A percentile compares a stretch with the other conserved stretches of the same genome.
phyloP scores from a whole-genome alignment of 1,140 invertebrate genomes.

The Cyrtorhinus lividipennis region DNA sequence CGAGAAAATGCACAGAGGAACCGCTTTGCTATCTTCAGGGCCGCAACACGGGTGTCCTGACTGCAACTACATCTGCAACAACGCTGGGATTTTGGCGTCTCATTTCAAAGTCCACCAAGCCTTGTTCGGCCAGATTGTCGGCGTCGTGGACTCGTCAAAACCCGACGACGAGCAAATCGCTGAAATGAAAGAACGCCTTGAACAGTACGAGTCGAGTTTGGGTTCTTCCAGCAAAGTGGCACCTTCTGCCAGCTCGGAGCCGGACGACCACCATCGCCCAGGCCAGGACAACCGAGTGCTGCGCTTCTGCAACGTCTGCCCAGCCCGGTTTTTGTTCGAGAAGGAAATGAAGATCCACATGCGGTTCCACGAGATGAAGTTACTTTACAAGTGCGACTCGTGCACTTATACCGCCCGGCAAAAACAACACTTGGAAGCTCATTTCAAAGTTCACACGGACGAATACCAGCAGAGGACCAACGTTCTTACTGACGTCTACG shows the following conservation, averaged over 20 bases:
- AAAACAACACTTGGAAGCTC: slow-evolving; percentile 49
- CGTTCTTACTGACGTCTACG: slow-evolving; percentile 48
- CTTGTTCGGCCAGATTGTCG: slow-evolving; percentile 49
- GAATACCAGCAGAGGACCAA: slow-evolving; percentile 69
- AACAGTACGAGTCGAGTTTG: background rate
- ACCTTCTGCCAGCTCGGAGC: background rate
- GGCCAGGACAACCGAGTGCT: slow-evolving; percentile 23
- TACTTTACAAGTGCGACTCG: slow-evolving; percentile 50
- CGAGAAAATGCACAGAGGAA: slow-evolving; percentile 62
- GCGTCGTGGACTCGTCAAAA: slow-evolving; percentile 43
- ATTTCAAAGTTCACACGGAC: slow-evolving; percentile 59
- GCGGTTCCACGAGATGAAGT: slow-evolving; percentile 46
- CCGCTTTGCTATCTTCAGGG: slow-evolving; percentile 30
- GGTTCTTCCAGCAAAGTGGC: slow-evolving; percentile 12
- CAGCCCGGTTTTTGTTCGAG: slow-evolving; percentile 50
- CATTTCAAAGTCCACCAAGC: slow-evolving; percentile 65
- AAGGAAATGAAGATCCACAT: slow-evolving; percentile 51
- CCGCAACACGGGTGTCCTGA: slow-evolving; percentile 43
- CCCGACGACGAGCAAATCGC: slow-evolving; percentile 50
- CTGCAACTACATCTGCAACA: slow-evolving; percentile 68
- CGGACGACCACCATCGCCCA: background rate
- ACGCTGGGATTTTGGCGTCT: slow-evolving; percentile 53
- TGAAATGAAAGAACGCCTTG: slow-evolving; percentile 33
- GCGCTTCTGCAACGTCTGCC: slow-evolving; percentile 48
- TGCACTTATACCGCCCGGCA: slow-evolving; percentile 66